phyloP scores from a whole-genome alignment of 2,797 vertebrate species.

The Neopelma chrysocephalum region DNA sequence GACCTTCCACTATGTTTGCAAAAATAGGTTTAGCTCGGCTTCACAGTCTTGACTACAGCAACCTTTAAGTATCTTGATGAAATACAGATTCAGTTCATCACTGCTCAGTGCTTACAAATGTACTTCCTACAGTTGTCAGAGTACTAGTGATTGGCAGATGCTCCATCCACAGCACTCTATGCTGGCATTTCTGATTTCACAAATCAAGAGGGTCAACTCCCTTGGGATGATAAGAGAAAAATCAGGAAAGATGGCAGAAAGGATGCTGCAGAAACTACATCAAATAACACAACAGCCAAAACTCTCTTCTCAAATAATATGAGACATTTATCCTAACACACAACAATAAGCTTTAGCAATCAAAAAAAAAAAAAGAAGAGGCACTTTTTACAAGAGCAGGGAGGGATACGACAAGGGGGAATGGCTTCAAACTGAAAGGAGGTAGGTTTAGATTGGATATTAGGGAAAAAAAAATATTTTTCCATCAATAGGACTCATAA shows the following conservation, averaged over 20 bases:
- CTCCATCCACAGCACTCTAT: background rate
- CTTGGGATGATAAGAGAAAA: background rate
- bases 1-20: background rate
- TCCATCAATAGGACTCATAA: background rate
- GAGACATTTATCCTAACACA: background rate
- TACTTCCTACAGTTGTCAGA: background rate
- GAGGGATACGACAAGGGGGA: background rate
- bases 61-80: background rate
- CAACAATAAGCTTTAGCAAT: background rate
- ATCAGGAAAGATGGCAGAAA: background rate
- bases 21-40: background rate
- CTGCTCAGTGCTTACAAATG: background rate
- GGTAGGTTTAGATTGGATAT: background rate
- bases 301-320: background rate
- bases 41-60: background rate
- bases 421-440: background rate
- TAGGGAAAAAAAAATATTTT: background rate
- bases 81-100: background rate
- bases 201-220: background rate
- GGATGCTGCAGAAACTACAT: background rate
- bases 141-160: background rate
- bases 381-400: background rate
- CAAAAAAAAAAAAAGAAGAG: background rate
- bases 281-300: background rate
- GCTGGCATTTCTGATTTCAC: background rate